Conservation (phyloP, 2,797 vertebrate genomes). For the Gadopsis bispinosus region DNA sequence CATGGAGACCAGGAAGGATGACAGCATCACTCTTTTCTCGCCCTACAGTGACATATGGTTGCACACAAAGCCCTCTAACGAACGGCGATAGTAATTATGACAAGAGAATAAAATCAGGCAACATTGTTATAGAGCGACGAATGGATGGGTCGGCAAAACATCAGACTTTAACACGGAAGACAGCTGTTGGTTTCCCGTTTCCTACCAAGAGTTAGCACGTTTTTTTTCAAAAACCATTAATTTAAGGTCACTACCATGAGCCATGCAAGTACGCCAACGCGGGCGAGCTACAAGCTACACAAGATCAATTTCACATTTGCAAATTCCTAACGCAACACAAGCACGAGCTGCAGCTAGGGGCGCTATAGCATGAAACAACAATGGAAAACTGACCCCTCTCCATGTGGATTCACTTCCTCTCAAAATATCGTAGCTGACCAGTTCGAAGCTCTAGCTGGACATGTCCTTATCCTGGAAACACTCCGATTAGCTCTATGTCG, state of each 20-base stretch:
- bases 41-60: background rate
- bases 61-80: background rate
- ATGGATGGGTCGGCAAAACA: background rate
- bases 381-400: too few relatives aligned
- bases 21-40: background rate
- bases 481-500: too few relatives aligned
- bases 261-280: background rate
- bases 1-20: background rate
- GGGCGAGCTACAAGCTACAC: background rate
- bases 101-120: background rate
- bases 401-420: too few relatives aligned
- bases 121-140: background rate
- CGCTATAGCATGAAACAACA: too few relatives aligned
- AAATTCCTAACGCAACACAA: too few relatives aligned
- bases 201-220: too few relatives aligned
- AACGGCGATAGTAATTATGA: background rate
- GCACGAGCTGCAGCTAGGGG: background rate
- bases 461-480: background rate
- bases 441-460: background rate
- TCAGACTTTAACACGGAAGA: too few relatives aligned
- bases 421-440: too few relatives aligned
- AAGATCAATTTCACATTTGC: background rate
- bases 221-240: too few relatives aligned
- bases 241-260: background rate
- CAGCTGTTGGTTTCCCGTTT: too few relatives aligned